A percentile compares a stretch with the other conserved stretches of the same genome.
These are phyloP conservation scores for Stomatorhinus walkeri DNA, from an alignment of 2,797 vertebrate species.

Conservation along the genomic window DNA sequence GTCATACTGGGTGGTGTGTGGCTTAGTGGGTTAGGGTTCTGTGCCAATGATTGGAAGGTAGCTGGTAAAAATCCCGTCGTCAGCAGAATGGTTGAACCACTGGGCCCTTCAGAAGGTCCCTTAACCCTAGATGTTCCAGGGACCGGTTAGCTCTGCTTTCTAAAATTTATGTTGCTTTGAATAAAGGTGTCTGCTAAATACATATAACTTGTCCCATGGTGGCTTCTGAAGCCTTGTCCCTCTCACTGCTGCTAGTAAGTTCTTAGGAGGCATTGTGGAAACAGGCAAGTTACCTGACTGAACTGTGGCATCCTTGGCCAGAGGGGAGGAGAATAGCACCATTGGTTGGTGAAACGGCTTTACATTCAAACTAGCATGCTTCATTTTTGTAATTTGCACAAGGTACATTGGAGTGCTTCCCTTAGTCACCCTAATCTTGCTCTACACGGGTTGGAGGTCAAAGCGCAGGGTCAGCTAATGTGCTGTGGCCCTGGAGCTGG, in stretches of 20 bases:
- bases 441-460: background rate
- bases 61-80: background rate
- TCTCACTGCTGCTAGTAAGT: background rate
- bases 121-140: background rate
- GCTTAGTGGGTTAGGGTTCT: background rate
- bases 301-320: background rate
- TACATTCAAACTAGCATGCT: slow-evolving; percentile 9
- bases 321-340: background rate
- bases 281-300: background rate
- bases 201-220: background rate
- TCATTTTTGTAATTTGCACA: background rate
- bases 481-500: background rate
- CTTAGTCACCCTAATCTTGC: background rate
- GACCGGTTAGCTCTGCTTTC: background rate
- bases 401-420: background rate
- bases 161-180: background rate
- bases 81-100: background rate
- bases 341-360: background rate
- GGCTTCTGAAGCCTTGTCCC: background rate
- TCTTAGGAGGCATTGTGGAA: background rate
- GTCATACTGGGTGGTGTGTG: background rate
- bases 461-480: background rate
- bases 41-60: background rate
- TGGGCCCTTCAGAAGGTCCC: background rate
- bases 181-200: background rate